phyloP scores from a whole-genome alignment of 2,888 invertebrate genomes.

The Branchellion lobata region DNA sequence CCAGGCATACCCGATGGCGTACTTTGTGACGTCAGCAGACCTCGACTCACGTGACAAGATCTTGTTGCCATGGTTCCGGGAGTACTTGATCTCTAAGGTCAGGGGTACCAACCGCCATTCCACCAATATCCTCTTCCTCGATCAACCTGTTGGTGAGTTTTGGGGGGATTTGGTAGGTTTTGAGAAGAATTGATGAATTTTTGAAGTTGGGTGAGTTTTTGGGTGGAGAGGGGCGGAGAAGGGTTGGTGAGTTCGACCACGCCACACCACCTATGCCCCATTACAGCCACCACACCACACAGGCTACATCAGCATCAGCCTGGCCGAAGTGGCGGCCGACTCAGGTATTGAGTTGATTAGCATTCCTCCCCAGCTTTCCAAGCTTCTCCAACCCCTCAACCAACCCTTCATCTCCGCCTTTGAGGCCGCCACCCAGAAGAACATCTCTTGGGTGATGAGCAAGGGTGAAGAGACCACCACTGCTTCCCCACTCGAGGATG shows the following conservation, averaged over 20 bases:
- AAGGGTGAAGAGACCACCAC: neutral
- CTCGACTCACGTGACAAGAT: slow-evolving; percentile 4
- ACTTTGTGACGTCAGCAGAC: slow-evolving; percentile 13
- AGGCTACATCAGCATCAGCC: slow-evolving; percentile 28
- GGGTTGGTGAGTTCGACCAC: neutral
- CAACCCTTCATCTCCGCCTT: neutral
- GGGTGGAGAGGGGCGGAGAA: neutral
- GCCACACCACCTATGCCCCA: neutral
- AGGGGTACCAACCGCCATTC: neutral
- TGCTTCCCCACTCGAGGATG: neutral
- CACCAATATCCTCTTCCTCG: slow-evolving; percentile 16
- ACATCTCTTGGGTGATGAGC: neutral
- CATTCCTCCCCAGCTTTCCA: slow-evolving; percentile 24
- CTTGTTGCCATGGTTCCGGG: slow-evolving; percentile 30
- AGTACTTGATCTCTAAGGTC: slow-evolving; percentile 25
- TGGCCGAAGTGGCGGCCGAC: slow-evolving; percentile 14
- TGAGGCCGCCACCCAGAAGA: neutral
- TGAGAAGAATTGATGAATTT: neutral
- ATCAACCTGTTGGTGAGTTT: slow-evolving; percentile 14
- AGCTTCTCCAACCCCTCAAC: slow-evolving; percentile 29
- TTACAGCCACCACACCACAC: neutral
- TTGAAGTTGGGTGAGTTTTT: neutral
- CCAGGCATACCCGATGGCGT: slow-evolving; percentile 3
- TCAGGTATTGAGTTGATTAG: neutral
- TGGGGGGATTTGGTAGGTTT: neutral